Conservation (phyloP, 2,888 invertebrate genomes). For the Eupithecia subfuscata region DNA sequence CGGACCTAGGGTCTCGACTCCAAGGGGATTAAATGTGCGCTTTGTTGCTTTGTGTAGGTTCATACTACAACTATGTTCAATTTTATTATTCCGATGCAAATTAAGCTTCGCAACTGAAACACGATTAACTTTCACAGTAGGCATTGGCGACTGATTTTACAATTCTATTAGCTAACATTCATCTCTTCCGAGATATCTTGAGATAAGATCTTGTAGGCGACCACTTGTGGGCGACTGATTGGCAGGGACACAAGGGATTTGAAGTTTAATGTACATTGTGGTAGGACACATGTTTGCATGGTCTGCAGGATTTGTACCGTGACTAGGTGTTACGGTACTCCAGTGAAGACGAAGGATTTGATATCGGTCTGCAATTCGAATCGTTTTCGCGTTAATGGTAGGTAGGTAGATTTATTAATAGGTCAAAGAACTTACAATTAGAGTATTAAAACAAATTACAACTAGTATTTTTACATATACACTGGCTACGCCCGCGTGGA, state of each 20-base stretch:
- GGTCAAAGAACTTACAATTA: too few relatives aligned
- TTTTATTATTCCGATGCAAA: constrained; percentile 20
- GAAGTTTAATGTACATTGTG: not conserved
- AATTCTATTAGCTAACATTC: constrained; percentile 37
- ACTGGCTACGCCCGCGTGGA: too few relatives aligned
- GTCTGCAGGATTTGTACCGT: not conserved
- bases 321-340: not conserved
- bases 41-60: too few relatives aligned
- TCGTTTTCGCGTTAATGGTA: not conserved
- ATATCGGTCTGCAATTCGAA: not conserved
- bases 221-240: not conserved
- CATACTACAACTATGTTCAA: not conserved
- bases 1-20: too few relatives aligned
- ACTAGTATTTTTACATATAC: too few relatives aligned
- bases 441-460: too few relatives aligned
- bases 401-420: too few relatives aligned
- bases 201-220: constrained; percentile 23
- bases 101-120: constrained; percentile 15
- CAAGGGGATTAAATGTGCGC: too few relatives aligned
- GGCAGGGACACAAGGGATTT: constrained; percentile 5
- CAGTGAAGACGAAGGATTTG: not conserved
- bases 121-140: constrained; percentile 32
- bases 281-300: constrained; percentile 5
- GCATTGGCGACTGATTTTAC: constrained; percentile 43
- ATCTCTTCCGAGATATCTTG: constrained; percentile 32